Base-by-base conservation (phyloP, 2,113 vertebrate species). In the Mirza zaza region DNA sequence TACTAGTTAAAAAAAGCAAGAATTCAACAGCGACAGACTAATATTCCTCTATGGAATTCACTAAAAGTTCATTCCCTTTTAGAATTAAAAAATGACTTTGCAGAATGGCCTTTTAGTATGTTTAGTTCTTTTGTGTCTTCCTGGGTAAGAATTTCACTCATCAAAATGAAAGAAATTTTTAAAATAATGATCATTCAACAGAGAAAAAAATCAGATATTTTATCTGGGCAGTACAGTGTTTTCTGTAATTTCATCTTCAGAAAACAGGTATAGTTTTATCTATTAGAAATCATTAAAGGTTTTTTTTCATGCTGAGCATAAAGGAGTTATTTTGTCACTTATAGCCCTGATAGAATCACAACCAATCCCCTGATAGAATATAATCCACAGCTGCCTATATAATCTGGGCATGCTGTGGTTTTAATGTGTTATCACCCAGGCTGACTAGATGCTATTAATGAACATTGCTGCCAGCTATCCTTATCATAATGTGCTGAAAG, bases 361-460 rank as follows among this genome's bases (percentile, higher is more conserved):
- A 7, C n/a, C 15, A 90, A 48, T 34, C 12, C 29, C n/a, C 59
- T 81, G 27, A 71, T 83, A 82, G 32, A 84, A 57, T 87, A 63
- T 93, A 80, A 87, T 93, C 45, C 23, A 48, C 55, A 94, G 45
- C 61, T 81, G 84, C 94, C 13, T 89, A 5, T 81, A 50, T 91
- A 96, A 97, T 88, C 9, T 96, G 57, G 70, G 80, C 95, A 88
- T 98, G 97, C 91, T 98, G 96, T 93, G 97, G 96, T 97, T 98
- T 97, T 96, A 97, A 98, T 98, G 97, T 98, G 82, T 97, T 94
- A 67, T 87, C 87, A 91, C 80, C 91, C 88, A 90, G 77, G 48
- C 94, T 97, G 93, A 97, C 57, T 89, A n/a, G 67, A 95, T 98
- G 94, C 97, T 97, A 95, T 97, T 98, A 98, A 97, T 98, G 93